phyloP scores from a whole-genome alignment of 2,113 vertebrate species.

The Bostrychus sinensis region DNA sequence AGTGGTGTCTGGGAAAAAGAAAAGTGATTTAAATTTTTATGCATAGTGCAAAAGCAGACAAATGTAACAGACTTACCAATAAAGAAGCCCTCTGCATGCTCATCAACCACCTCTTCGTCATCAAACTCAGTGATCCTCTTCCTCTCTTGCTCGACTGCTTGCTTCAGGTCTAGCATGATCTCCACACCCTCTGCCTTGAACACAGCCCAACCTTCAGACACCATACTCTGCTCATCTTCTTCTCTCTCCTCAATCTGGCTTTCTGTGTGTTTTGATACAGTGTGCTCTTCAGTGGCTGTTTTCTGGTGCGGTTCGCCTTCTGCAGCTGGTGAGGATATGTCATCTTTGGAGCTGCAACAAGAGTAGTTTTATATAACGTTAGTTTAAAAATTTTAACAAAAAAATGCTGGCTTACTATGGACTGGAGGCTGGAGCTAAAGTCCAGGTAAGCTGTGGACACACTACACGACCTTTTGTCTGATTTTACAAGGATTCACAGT shows the following conservation, averaged over 20 bases:
- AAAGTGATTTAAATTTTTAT: too few relatives aligned
- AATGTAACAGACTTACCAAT: slow-evolving; percentile 66
- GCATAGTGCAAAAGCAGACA: too few relatives aligned
- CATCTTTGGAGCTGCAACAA: slow-evolving; percentile 66
- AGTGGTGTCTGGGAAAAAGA: slow-evolving; percentile 77
- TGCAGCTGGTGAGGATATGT: slow-evolving; percentile 14
- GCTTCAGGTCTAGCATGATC: slow-evolving; percentile 65
- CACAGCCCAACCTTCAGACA: slow-evolving; percentile 55
- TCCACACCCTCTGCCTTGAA: slow-evolving; percentile 75
- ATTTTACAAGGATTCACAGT: too few relatives aligned
- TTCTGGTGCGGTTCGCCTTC: slow-evolving; percentile 40
- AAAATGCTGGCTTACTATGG: too few relatives aligned
- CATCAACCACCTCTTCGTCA: slow-evolving; percentile 25
- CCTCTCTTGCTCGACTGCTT: slow-evolving; percentile 48
- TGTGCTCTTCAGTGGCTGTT: slow-evolving; percentile 52
- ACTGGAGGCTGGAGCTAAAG: too few relatives aligned
- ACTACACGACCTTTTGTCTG: too few relatives aligned
- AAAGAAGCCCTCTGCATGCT: slow-evolving; percentile 59
- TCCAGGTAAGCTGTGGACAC: too few relatives aligned
- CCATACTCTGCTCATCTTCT: slow-evolving; percentile 9
- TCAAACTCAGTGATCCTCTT: slow-evolving; percentile 10
- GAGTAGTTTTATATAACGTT: background rate
- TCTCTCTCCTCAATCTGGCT: slow-evolving; percentile 42
- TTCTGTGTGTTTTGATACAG: slow-evolving; percentile 64
- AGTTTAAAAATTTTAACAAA: too few relatives aligned